Percentiles rank a stretch among this genome's conserved stretches.
Evolutionary conservation across 1,140 invertebrate species (phyloP).

Genomic region (Lepidurus apus): DNA sequence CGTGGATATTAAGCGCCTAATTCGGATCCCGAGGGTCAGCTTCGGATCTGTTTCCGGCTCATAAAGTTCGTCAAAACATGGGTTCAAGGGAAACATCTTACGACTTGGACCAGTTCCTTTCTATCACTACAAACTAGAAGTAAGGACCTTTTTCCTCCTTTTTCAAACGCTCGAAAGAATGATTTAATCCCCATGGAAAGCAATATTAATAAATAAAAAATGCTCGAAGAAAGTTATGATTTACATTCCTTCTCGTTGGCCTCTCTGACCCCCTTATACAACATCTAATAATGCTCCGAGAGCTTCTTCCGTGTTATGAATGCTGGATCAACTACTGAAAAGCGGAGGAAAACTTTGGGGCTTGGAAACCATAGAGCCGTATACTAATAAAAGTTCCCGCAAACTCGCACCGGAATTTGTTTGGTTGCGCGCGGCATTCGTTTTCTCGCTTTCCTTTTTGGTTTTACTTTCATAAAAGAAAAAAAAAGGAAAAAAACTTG

Average conservation of each 20-base stretch:
- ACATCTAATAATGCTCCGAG: constrained; percentile 15
- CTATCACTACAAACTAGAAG: too few relatives aligned
- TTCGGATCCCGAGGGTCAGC: not conserved
- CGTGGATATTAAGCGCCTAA: not conserved
- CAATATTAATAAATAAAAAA: not conserved
- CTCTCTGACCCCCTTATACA: constrained; percentile 16
- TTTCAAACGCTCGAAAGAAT: too few relatives aligned
- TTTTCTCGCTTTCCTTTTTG: not conserved
- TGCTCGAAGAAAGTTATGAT: not conserved
- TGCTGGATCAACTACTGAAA: constrained; percentile 17
- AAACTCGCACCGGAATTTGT: constrained; percentile 8
- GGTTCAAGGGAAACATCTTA: not conserved
- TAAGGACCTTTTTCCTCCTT: too few relatives aligned
- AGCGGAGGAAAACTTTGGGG: not conserved
- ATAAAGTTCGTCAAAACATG: not conserved
- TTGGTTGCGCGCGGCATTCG: not conserved
- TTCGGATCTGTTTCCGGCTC: not conserved
- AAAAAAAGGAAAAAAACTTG: not conserved
- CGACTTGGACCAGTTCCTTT: not conserved
- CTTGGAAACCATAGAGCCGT: constrained; percentile 6
- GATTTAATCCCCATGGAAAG: not conserved
- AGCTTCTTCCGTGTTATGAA: constrained; percentile 12
- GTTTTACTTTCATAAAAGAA: not conserved
- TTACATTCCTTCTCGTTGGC: not conserved
- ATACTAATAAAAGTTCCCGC: constrained; percentile 10